Conservation (phyloP, 2,888 invertebrate genomes). For the Sphaerophoria rueppellii region DNA sequence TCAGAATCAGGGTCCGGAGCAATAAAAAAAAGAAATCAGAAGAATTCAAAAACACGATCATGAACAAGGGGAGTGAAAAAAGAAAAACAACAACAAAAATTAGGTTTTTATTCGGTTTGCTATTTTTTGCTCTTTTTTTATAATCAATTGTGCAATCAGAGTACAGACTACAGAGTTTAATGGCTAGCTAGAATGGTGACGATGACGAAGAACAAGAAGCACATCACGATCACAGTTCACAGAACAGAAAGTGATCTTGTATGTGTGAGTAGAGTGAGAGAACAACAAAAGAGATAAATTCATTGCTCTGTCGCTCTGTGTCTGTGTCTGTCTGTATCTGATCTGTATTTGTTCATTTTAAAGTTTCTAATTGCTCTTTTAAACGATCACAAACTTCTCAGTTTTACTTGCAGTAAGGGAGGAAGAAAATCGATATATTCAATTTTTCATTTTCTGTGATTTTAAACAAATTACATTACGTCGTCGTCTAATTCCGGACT, state of each 20-base stretch:
- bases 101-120: constrained; percentile 22
- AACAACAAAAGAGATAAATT: neutral
- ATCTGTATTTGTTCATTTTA: constrained; percentile 30
- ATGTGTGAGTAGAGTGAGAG: constrained; percentile 8
- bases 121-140: constrained; percentile 24
- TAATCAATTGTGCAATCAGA: constrained; percentile 60
- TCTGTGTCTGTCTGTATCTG: constrained; percentile 15
- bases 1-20: constrained; percentile 18
- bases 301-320: constrained; percentile 9
- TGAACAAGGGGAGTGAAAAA: constrained; percentile 43
- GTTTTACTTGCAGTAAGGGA: constrained; percentile 34
- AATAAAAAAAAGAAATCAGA: constrained; percentile 20
- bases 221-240: neutral
- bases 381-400: constrained; percentile 36
- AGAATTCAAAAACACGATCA: constrained; percentile 24
- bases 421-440: neutral
- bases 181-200: neutral
- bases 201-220: neutral
- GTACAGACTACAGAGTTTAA: no score
- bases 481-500: no score
- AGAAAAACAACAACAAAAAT: constrained; percentile 16
- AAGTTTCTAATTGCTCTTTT: constrained; percentile 20
- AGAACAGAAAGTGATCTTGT: neutral
- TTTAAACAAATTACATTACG: no score
- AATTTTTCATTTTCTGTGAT: neutral